phyloP scores from a whole-genome alignment of 53 echinoderm and acorn worm species.

The Arbacia lixula region DNA sequence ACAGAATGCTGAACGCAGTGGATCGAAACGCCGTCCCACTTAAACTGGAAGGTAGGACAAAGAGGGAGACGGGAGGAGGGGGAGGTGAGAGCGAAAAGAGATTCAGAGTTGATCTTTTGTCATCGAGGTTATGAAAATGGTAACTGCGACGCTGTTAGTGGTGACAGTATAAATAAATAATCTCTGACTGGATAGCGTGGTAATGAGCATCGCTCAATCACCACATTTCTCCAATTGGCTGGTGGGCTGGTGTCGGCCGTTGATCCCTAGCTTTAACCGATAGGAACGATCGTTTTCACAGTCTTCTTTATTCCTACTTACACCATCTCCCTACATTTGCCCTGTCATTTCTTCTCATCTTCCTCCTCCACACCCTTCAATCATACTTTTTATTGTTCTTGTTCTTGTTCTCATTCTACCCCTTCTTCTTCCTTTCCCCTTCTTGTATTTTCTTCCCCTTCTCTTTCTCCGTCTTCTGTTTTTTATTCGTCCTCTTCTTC shows the following conservation, averaged over 20 bases:
- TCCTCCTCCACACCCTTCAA: too few relatives aligned
- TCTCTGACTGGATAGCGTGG: conserved; percentile 8
- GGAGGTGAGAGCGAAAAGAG: neutral
- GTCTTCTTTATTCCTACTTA: too few relatives aligned
- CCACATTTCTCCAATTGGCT: conserved; percentile 20
- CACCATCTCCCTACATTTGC: too few relatives aligned
- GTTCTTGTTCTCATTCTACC: too few relatives aligned
- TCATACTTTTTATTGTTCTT: too few relatives aligned
- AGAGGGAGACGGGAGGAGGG: neutral
- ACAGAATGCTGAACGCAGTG: conserved; percentile 35
- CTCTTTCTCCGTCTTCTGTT: too few relatives aligned
- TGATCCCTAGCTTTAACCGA: conserved; percentile 41
- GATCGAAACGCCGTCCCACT: conserved; percentile 36
- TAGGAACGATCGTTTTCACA: too few relatives aligned
- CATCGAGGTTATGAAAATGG: conserved; percentile 53
- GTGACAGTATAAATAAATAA: conserved; percentile 58
- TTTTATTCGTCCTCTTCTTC: too few relatives aligned
- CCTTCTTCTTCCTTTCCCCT: too few relatives aligned
- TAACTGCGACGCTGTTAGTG: conserved; percentile 47
- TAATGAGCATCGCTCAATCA: conserved; percentile 46
- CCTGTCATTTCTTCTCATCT: too few relatives aligned
- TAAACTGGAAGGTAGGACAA: neutral
- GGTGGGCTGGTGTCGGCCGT: conserved; percentile 16
- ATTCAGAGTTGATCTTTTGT: conserved; percentile 27
- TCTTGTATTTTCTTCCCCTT: too few relatives aligned